A percentile compares a stretch with the other conserved stretches of the same genome.
Conservation (phyloP, 2,113 vertebrate genomes). For the Anoplopoma fimbria region DNA sequence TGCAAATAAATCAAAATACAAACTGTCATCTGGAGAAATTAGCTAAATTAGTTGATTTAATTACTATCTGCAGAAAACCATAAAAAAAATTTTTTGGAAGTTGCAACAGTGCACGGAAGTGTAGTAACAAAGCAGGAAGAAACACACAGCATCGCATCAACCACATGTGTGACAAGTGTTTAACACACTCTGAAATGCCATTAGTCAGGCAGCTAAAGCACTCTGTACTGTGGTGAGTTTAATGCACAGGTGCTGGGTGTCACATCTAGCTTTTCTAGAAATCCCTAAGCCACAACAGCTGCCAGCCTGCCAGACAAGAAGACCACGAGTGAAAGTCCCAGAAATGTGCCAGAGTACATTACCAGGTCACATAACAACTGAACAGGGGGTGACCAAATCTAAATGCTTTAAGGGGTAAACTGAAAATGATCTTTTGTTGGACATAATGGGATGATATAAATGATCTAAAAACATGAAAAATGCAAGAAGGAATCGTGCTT, state of each 20-base stretch:
- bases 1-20: conserved; percentile 71
- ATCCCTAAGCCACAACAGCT: conserved; percentile 73
- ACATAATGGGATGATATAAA: neutral
- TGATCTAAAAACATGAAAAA: neutral
- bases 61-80: neutral
- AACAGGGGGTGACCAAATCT: neutral
- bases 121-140: neutral
- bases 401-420: neutral
- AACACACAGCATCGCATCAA: neutral
- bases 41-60: neutral
- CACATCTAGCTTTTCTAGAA: conserved; percentile 60
- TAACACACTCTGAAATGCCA: conserved; percentile 41
- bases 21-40: neutral
- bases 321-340: conserved; percentile 36
- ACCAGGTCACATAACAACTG: conserved; percentile 11
- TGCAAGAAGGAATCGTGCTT: neutral
- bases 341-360: neutral
- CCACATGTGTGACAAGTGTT: conserved; percentile 46
- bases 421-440: neutral
- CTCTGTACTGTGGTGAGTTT: conserved; percentile 36
- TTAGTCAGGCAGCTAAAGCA: conserved; percentile 37
- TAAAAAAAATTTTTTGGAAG: neutral
- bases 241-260: conserved; percentile 58
- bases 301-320: conserved; percentile 56
- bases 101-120: neutral